Percentiles rank a stretch among this genome's conserved stretches.
Evolutionary conservation across 2,888 invertebrate species (phyloP).

Genomic region (Branchellion lobata): DNA sequence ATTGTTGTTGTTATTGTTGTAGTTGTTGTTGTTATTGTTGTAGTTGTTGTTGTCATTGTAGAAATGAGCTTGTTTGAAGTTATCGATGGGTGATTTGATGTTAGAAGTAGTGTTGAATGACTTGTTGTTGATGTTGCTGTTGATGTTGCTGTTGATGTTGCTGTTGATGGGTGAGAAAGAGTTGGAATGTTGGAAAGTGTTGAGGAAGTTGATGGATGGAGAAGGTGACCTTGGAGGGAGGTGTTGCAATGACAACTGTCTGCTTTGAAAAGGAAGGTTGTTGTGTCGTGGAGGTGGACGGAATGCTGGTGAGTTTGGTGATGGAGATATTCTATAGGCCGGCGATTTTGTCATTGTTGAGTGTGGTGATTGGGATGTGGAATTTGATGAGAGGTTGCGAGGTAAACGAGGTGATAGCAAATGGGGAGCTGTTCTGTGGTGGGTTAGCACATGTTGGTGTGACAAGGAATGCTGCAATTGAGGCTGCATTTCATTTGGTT

Average conservation of each 20-base stretch:
- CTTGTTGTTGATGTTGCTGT: neutral
- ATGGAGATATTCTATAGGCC: neutral
- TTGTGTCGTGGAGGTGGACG: neutral
- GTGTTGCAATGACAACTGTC: conserved; percentile 2
- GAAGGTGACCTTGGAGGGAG: neutral
- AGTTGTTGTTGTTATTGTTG: neutral
- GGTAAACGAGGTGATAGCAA: too few species aligned
- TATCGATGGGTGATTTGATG: neutral
- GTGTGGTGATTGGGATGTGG: neutral
- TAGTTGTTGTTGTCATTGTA: neutral
- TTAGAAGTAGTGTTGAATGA: too few species aligned
- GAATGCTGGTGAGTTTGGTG: neutral
- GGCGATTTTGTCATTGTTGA: neutral
- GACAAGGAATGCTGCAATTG: too few species aligned
- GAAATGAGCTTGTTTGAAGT: neutral
- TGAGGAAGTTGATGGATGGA: neutral
- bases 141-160: neutral
- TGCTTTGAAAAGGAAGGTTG: neutral
- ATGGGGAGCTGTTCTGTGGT: neutral
- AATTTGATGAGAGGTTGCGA: neutral
- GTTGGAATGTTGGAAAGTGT: neutral
- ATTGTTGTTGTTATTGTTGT: neutral
- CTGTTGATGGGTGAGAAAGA: neutral
- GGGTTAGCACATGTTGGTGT: neutral
- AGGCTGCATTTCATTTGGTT: too few species aligned